phyloP scores from a whole-genome alignment of 2,888 invertebrate species.

The Nycteola revayana region DNA sequence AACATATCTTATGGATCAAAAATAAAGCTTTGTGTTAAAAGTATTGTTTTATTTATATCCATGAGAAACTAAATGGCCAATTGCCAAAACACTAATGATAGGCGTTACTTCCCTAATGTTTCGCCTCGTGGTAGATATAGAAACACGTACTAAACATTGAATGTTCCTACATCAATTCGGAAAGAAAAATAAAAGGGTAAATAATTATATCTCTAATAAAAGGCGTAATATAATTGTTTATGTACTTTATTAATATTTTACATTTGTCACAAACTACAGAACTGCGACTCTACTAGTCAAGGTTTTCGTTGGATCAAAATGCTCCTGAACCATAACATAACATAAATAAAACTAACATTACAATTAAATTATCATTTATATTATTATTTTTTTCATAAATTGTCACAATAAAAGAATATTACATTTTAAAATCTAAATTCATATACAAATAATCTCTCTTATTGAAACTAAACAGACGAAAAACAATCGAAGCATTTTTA shows the following conservation, averaged over 20 bases:
- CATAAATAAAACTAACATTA: constrained; percentile 72
- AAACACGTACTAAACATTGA: too few relatives aligned
- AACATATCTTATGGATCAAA: constrained; percentile 33
- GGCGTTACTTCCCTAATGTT: too few relatives aligned
- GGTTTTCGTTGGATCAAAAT: constrained; percentile 73
- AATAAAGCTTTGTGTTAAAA: constrained; percentile 42
- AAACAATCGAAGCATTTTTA: constrained; percentile 67
- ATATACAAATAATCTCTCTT: constrained; percentile 80
- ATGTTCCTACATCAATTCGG: too few relatives aligned
- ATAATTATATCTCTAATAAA: constrained; percentile 41
- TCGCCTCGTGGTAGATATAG: too few relatives aligned
- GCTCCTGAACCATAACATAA: constrained; percentile 66
- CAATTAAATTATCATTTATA: constrained; percentile 62
- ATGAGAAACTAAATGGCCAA: constrained; percentile 13
- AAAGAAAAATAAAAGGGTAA: too few relatives aligned
- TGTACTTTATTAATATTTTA: constrained; percentile 74
- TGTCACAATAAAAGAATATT: constrained; percentile 71
- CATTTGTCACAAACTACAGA: constrained; percentile 77
- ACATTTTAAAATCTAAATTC: constrained; percentile 72
- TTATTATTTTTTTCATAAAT: constrained; percentile 59
- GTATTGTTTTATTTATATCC: constrained; percentile 22
- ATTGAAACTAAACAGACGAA: constrained; percentile 69
- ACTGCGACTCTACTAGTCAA: constrained; percentile 74
- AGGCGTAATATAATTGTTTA: constrained; percentile 48
- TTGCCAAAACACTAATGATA: constrained; percentile 40